Evolutionary conservation across 1,140 invertebrate genomes (phyloP).

Genomic region (Liolophura sinensis): DNA sequence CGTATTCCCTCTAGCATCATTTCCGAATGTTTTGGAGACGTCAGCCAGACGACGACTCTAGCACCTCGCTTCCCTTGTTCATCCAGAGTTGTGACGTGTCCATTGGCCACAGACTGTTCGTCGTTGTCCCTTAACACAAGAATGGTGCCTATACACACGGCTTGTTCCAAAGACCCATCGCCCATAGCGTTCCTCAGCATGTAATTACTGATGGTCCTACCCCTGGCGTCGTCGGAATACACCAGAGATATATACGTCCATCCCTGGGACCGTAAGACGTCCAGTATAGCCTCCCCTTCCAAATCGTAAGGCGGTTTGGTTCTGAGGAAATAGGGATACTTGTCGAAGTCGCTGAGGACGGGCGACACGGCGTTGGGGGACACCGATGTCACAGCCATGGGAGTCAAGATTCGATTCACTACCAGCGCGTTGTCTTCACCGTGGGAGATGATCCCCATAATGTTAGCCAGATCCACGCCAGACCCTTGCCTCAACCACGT

Average conservation of each 20-base stretch:
- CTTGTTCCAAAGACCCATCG: too few species aligned
- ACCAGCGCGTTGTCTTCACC: conserved; percentile 34
- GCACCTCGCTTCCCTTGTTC: too few species aligned
- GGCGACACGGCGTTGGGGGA: conserved; percentile 18
- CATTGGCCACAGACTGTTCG: too few species aligned
- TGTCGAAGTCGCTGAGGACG: conserved; percentile 27
- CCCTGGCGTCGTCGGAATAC: conserved; percentile 63
- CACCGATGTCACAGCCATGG: conserved; percentile 23
- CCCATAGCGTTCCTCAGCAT: too few species aligned
- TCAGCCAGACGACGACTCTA: too few species aligned
- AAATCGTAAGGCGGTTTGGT: conserved; percentile 19
- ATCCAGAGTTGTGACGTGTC: too few species aligned
- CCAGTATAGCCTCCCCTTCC: conserved; percentile 63
- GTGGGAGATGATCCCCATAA: conserved; percentile 48
- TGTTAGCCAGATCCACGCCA: conserved; percentile 12
- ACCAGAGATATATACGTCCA: conserved; percentile 80
- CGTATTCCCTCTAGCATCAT: too few species aligned
- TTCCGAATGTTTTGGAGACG: too few species aligned
- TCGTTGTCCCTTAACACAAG: too few species aligned
- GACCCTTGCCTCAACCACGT: too few species aligned
- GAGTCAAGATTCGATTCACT: conserved; percentile 36
- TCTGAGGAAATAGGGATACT: conserved; percentile 38
- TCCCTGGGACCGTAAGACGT: conserved; percentile 70
- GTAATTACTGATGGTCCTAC: too few species aligned
- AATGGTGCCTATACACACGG: too few species aligned